phyloP scores from a whole-genome alignment of 2,888 invertebrate species.

The Melanostoma mellinum region DNA sequence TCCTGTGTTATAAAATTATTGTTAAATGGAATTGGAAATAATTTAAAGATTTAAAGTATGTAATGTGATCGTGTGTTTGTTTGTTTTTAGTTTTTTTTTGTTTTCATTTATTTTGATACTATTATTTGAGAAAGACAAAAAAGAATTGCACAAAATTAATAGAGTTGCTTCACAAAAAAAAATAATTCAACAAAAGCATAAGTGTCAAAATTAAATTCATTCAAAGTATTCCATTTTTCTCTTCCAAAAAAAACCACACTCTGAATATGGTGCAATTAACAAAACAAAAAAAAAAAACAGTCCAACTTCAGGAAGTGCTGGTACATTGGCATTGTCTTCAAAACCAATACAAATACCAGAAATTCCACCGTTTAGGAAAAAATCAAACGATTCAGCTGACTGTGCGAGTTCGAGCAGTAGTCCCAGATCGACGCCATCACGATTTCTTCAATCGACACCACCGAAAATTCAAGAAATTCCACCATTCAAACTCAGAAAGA shows the following conservation, averaged over 20 bases:
- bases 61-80: not conserved
- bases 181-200: slow-evolving; percentile 5
- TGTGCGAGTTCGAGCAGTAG: slow-evolving; percentile 79
- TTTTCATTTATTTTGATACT: slow-evolving; percentile 9
- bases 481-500: slow-evolving; percentile 83
- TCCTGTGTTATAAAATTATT: not conserved
- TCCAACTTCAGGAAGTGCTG: slow-evolving; percentile 78
- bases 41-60: no score
- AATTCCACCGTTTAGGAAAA: slow-evolving; percentile 82
- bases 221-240: slow-evolving; percentile 48
- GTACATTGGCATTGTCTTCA: slow-evolving; percentile 78
- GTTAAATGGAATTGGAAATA: no score
- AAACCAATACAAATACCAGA: slow-evolving; percentile 82
- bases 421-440: slow-evolving; percentile 77
- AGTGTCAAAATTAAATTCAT: slow-evolving; percentile 37
- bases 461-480: slow-evolving; percentile 83
- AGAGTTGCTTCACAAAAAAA: not conserved
- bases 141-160: no score
- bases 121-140: no score
- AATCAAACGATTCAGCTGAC: slow-evolving; percentile 80
- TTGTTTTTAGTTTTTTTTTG: slow-evolving; percentile 12
- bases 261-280: slow-evolving; percentile 8
- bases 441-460: slow-evolving; percentile 73
- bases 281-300: slow-evolving; percentile 69
- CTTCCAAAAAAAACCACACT: slow-evolving; percentile 37